Percentiles rank a stretch among this genome's conserved stretches.
These are phyloP conservation scores for Python bivittatus DNA, from an alignment of 2,113 vertebrate species.

Conservation along the genomic window DNA sequence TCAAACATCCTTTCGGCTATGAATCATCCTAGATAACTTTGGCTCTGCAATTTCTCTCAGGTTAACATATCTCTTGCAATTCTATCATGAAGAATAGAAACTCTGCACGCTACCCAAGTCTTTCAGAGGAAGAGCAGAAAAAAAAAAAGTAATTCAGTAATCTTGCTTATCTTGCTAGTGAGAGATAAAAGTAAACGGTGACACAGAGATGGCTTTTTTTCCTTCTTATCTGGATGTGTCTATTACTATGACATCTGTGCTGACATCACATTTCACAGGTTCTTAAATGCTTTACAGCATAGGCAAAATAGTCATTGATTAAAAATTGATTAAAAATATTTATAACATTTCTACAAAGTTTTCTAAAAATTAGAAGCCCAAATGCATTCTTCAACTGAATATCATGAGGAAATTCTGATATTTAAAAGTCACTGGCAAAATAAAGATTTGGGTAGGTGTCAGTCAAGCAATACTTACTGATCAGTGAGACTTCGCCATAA, in stretches of 20 bases:
- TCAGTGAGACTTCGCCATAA: conserved; percentile 82
- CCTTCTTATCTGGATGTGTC: neutral
- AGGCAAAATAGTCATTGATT: neutral
- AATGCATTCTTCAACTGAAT: neutral
- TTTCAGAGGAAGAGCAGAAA: neutral
- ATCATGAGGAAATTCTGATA: neutral
- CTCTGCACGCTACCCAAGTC: neutral
- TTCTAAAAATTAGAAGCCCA: neutral
- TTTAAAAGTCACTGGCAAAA: neutral
- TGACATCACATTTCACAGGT: neutral
- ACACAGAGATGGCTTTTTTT: neutral
- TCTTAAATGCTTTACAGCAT: neutral
- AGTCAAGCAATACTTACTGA: conserved; percentile 77
- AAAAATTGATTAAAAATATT: neutral
- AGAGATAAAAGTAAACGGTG: neutral
- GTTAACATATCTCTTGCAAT: too few relatives aligned
- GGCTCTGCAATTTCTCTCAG: neutral
- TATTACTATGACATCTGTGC: neutral
- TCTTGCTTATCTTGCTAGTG: neutral
- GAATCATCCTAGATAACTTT: neutral
- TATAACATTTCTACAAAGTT: neutral
- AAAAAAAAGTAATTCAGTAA: neutral
- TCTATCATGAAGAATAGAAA: too few relatives aligned
- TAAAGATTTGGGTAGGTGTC: neutral
- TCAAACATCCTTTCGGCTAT: neutral